These are phyloP conservation scores for Clarias platycephalus DNA, from an alignment of 2,797 vertebrate genomes.

Conservation along the genomic window DNA sequence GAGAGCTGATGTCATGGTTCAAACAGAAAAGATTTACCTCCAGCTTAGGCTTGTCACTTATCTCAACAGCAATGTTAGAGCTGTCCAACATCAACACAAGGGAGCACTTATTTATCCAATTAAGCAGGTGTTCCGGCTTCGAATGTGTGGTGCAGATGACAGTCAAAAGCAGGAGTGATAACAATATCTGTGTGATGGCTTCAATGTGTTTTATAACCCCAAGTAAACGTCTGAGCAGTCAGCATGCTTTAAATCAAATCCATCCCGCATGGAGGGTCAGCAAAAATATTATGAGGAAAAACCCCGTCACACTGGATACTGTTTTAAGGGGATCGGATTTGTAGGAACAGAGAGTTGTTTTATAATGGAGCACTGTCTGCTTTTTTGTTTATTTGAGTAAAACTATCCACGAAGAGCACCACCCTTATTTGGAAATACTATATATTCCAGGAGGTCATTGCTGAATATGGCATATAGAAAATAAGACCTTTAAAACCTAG, in stretches of 20 bases:
- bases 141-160: conserved; percentile 22
- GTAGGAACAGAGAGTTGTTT: conserved; percentile 41
- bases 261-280: conserved; percentile 35
- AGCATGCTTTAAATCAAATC: conserved; percentile 44
- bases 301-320: conserved; percentile 34
- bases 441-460: conserved; percentile 27
- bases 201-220: conserved; percentile 44
- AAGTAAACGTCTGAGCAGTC: conserved; percentile 46
- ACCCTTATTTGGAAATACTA: conserved; percentile 19
- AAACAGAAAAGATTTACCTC: conserved; percentile 32
- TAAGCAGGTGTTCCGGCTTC: conserved; percentile 45
- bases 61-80: conserved; percentile 33
- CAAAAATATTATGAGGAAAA: conserved; percentile 48
- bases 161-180: conserved; percentile 21
- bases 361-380: conserved; percentile 47
- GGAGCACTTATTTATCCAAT: conserved; percentile 39
- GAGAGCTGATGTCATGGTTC: conserved; percentile 21
- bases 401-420: conserved; percentile 41
- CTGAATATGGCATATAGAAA: conserved; percentile 17
- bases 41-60: conserved; percentile 29
- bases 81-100: conserved; percentile 49
- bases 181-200: conserved; percentile 42
- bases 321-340: conserved; percentile 25
- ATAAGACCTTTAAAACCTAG: background rate
- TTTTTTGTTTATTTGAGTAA: conserved; percentile 59